Base-by-base conservation (phyloP, 2,888 invertebrate species). In the Drosophila lutescens region DNA sequence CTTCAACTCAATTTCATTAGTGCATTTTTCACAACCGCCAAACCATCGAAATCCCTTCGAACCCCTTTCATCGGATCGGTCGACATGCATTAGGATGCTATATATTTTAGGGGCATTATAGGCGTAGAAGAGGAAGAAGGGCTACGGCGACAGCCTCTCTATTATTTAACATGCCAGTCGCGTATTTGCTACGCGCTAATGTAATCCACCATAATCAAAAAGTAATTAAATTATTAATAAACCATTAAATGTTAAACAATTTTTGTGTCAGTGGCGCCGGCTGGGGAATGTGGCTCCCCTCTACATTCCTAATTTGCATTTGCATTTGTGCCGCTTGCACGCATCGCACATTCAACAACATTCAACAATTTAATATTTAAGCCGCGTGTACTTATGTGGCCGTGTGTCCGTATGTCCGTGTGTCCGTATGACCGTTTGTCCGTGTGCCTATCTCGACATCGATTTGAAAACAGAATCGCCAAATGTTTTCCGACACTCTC, bases 161-260 rank as follows among this genome's bases (percentile, higher is more conserved):
- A 66, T 66, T 76, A 76, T 76, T 76, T 76, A 76, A 76, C 59
- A 76, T 76, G 70, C 74, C 43, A 40, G 74, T 69, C 70, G 55
- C 74, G 71, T 71, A 77, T 79, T 86, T 76, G 75, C 73, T 65
- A 71, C 69, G 70, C 75, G 73, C 86, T 86, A 79, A 85, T 86
- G 86, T 78, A 82, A 88, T 80, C 86, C 74, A 79, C 86, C 88
- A 85, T 88, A 86, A 86, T 86, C 89, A 83, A 89, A 89, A 82
- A 77, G 86, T 86, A 86, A 86, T 86, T 86, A 89, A 86, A 89
- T 86, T 88, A 86, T 89, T 89, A 89, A 86, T 89, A 86, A 88
- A 83, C 89, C 89, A 87, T 86, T 89, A 87, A 80, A 86, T 88
- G 79, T 79, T 79, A 86, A 86, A 86, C 75, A 81, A 77, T 79